Evolutionary conservation across 2,113 vertebrate genomes (phyloP), one percentile per base, ranked within the genome.

Genomic region (Pelobates fuscus): DNA sequence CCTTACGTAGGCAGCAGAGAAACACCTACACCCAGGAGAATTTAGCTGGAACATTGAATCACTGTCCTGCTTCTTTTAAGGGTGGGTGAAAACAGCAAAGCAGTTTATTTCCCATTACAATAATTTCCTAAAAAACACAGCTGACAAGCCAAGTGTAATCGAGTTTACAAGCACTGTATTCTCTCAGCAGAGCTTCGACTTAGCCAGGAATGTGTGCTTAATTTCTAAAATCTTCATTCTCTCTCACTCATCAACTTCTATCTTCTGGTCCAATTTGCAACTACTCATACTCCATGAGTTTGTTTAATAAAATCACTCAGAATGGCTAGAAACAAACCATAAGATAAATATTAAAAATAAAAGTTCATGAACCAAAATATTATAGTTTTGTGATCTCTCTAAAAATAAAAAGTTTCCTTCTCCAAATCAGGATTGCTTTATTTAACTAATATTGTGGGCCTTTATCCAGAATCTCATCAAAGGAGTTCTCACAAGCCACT

Each of bases 1-100:
- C 71, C 46, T 43, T 57, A 65, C 61, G 23, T 25, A 65, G 49
- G 46, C 29, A 57, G 60, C 44, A n/a, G 60, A 72, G 49, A 74
- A 74, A 43, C 71, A 65, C 71, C 71, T 73, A 74, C 30, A 65
- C 71, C 30, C 71, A 20, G 29, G 71, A 57, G 71, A 57, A 25
- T 74, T 55, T 14, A 20, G 25, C 61, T 57, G 61, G 71, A 74
- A 74, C 71, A 74, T 41, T 64, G 54, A 37, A 55, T 65, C 21
- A 43, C 49, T 8, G 30, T 43, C 61, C 71, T 44, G 52, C 61
- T 46, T 65, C 60, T 64, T 54, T 72, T 43, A 43, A 65, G 71
- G 71, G 61, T 65, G 46, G 71, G 62, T 64, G 27, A 65, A 57
- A 65, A 6, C 44, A 43, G 71, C 60, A 27, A 32, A 5, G n/a